Evolutionary conservation across 1,140 invertebrate species (phyloP).

Genomic region (Mizuhopecten yessoensis): DNA sequence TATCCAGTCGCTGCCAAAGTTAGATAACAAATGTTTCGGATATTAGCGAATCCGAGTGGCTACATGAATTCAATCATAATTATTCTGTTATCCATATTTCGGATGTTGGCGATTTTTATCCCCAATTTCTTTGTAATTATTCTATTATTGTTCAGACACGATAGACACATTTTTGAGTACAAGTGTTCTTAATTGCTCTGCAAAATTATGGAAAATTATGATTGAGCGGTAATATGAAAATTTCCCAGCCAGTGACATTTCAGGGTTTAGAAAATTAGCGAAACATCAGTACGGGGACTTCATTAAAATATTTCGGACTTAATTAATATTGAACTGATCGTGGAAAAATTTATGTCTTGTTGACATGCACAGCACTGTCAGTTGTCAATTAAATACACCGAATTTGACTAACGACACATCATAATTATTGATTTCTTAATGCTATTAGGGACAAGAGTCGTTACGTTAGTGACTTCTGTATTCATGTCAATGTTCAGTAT

Average conservation of each 20-base stretch:
- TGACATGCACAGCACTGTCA: neutral
- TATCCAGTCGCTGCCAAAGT: neutral
- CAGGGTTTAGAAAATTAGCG: constrained; percentile 2
- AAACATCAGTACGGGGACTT: neutral
- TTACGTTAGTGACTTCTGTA: neutral
- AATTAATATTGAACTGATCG: neutral
- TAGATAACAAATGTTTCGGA: neutral
- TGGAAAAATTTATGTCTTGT: constrained; percentile 29
- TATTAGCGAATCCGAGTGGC: neutral
- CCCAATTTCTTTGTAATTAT: neutral
- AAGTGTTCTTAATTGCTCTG: neutral
- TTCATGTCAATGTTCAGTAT: neutral
- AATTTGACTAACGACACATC: neutral
- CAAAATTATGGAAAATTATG: constrained; percentile 17
- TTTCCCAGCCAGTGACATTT: neutral
- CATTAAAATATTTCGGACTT: neutral
- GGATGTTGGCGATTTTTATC: neutral
- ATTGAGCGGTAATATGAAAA: neutral
- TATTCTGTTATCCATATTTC: constrained; percentile 29
- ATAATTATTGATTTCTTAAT: neutral
- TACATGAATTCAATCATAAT: neutral
- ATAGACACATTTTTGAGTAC: neutral
- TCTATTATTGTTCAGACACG: neutral
- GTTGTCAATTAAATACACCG: constrained; percentile 11
- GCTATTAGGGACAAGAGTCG: neutral